Conservation (phyloP, 2,888 invertebrate genomes). For the Syrphus vitripennis region DNA sequence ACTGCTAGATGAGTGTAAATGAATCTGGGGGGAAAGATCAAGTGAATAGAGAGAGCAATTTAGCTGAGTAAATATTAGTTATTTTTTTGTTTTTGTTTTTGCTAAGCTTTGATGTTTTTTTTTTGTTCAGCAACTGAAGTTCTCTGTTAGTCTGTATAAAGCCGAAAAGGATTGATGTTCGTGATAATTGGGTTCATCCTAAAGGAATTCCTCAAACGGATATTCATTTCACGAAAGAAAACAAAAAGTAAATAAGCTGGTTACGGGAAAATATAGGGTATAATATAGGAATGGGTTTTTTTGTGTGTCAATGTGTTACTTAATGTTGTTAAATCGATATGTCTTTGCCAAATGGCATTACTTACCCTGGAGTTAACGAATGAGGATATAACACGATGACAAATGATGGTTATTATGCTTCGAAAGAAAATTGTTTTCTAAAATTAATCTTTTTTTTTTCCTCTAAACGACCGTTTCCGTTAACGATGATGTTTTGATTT, state of each 20-base stretch:
- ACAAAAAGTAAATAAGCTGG: slow-evolving; percentile 34
- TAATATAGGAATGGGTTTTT: not conserved
- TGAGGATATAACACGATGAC: not conserved
- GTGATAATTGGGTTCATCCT: slow-evolving; percentile 57
- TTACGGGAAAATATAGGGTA: not conserved
- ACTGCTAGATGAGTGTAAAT: slow-evolving; percentile 52
- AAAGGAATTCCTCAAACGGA: slow-evolving; percentile 43
- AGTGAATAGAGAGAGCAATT: slow-evolving; percentile 61
- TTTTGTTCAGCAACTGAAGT: slow-evolving; percentile 25
- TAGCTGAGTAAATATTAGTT: slow-evolving; percentile 59
- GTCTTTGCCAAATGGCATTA: not conserved
- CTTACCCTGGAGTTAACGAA: not conserved
- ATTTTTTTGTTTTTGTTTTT: not conserved
- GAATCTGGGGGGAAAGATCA: slow-evolving; percentile 49
- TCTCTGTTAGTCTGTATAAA: not conserved
- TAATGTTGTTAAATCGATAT: slow-evolving; percentile 19
- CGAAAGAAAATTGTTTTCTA: slow-evolving; percentile 6
- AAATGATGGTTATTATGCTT: not conserved
- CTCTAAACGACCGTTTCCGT: not conserved
- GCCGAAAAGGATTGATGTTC: slow-evolving; percentile 54
- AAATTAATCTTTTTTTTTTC: not conserved
- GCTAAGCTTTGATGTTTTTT: not conserved
- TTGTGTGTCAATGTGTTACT: slow-evolving; percentile 17
- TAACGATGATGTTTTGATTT: not conserved
- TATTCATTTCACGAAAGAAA: slow-evolving; percentile 27